phyloP scores from a whole-genome alignment of 2,888 invertebrate genomes.

The Tenodera sinensis region DNA sequence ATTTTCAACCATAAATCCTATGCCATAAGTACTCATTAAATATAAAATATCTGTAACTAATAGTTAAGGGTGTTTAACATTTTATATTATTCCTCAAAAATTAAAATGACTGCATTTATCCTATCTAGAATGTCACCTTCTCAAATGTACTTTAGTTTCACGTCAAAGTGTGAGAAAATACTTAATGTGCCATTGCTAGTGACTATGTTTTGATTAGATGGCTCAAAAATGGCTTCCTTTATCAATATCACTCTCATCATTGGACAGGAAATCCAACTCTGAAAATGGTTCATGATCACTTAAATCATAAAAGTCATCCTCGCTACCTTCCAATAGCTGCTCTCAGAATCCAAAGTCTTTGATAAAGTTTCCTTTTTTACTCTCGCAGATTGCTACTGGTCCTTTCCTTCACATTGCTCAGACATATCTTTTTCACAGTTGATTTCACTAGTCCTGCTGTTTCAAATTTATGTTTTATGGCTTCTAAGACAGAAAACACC shows the following conservation, averaged over 20 bases:
- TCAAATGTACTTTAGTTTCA: neutral
- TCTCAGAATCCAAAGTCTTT: neutral
- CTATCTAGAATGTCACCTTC: no score
- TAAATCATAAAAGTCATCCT: slow-evolving; percentile 11
- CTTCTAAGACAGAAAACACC: slow-evolving; percentile 44
- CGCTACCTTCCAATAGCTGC: neutral
- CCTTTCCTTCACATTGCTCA: neutral
- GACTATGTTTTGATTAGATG: neutral
- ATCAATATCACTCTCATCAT: slow-evolving; percentile 45
- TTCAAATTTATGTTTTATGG: slow-evolving; percentile 53
- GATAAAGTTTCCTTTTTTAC: neutral
- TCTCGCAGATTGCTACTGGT: neutral
- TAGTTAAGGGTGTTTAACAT: no score
- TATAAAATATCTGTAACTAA: no score
- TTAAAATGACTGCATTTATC: no score
- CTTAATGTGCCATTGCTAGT: neutral
- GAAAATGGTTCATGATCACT: slow-evolving; percentile 32
- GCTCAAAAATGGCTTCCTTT: slow-evolving; percentile 45
- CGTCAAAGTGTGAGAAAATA: neutral
- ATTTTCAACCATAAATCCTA: no score
- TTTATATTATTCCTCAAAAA: no score
- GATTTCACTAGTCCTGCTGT: slow-evolving; percentile 46
- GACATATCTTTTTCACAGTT: slow-evolving; percentile 49
- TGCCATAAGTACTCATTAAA: no score
- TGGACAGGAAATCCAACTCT: slow-evolving; percentile 41